Evolutionary conservation across 2,797 vertebrate species (phyloP).

Genomic region (Erpetoichthys calabaricus): DNA sequence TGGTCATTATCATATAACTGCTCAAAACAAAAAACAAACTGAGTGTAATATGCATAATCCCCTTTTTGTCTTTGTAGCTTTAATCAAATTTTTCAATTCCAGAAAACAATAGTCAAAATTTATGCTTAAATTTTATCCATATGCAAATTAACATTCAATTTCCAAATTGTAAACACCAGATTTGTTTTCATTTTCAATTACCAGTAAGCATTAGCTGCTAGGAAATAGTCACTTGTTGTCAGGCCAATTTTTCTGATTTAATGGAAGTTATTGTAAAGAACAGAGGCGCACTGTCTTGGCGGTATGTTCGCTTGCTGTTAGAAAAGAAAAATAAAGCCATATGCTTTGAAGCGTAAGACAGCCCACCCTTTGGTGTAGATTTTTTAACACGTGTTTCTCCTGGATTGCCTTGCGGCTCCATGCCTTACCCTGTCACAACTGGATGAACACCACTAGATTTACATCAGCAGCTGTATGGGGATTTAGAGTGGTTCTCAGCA

Average conservation of each 20-base stretch:
- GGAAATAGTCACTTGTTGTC: background rate
- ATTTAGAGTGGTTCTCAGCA: background rate
- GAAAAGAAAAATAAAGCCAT: background rate
- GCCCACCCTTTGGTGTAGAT: background rate
- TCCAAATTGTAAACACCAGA: no score
- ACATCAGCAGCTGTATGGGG: constrained; percentile 1
- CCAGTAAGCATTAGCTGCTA: no score
- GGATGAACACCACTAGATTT: background rate
- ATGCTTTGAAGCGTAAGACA: background rate
- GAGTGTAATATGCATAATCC: no score
- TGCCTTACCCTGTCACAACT: background rate
- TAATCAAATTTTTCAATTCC: no score
- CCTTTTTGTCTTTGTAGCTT: no score
- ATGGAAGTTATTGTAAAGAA: background rate
- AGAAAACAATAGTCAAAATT: no score
- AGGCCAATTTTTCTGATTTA: background rate
- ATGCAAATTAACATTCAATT: no score
- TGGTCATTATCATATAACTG: no score
- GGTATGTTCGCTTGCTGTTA: background rate
- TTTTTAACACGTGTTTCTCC: background rate
- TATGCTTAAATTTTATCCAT: no score
- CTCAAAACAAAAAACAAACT: no score
- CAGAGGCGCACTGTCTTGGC: background rate
- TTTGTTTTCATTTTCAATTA: no score
- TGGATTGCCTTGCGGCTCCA: background rate